Conservation (phyloP, 2,113 vertebrate genomes). For the Sus scrofa region DNA sequence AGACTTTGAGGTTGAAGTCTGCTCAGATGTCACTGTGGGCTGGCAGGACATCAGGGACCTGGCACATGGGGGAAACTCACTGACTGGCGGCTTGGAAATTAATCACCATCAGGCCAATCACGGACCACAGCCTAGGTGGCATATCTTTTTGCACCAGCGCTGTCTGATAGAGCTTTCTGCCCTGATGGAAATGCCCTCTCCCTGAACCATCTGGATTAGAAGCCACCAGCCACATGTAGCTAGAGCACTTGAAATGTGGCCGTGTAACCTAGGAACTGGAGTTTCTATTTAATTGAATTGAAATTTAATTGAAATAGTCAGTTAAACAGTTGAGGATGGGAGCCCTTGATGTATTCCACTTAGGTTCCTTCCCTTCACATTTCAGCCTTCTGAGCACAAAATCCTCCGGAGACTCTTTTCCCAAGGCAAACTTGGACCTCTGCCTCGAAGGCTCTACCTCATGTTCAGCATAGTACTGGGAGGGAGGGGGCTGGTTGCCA, state of each 20-base stretch:
- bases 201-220: not conserved
- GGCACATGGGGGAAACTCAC: not conserved
- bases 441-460: not conserved
- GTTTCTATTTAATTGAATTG: not conserved
- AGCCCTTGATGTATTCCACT: not conserved
- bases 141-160: accelerated
- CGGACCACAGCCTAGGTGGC: not conserved
- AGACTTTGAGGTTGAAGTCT: not conserved
- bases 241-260: not conserved
- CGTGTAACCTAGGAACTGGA: not conserved
- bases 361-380: not conserved
- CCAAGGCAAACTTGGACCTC: not conserved
- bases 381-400: not conserved
- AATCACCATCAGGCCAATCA: not conserved
- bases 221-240: not conserved
- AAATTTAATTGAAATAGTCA: not conserved
- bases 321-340: not conserved
- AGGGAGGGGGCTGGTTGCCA: not conserved
- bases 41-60: not conserved
- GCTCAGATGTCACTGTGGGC: too few relatives aligned
- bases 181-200: not conserved
- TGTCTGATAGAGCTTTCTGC: not conserved
- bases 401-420: not conserved
- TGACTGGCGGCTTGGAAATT: not conserved
- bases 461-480: not conserved